Evolutionary conservation across 2,888 invertebrate genomes (phyloP), one percentile per base, ranked within the genome.

Genomic region (Acrobasis repandana): DNA sequence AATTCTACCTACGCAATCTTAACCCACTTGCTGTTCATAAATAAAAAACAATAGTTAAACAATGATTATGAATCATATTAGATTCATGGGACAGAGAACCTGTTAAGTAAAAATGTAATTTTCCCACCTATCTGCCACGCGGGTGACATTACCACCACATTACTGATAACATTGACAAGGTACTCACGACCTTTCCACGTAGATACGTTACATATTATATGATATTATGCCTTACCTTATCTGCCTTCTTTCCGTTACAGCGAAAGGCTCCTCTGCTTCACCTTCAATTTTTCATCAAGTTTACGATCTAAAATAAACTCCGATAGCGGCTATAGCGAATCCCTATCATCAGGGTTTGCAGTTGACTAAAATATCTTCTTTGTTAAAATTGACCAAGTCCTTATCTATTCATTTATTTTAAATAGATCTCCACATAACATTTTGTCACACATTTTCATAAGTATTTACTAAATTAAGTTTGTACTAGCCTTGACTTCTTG

Each of bases 161-260:
- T 48, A 49, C 14, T 43, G 60, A 60, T 60, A 60, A 60, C 60
- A 54, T 52, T 52, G 46, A 52, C 47, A 47, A 52, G 16, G 46
- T 43, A 11, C 50, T 50, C 28, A 16, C 46, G 46, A 46, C 47
- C 43, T 38, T 33, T 9, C 52, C 28, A 28, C 28, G 28, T 6
- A 28, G 28, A 43, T 28, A 46, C 18, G 15, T 38, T n/a, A n/a
- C n/a, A n/a, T n/a, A n/a, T n/a, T n/a, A 15, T 43, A 54, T 18
- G 10, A 18, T 18, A 38, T 14, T 14, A n/a, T 43, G n/a, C 11
- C n/a, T 14, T 43, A 43, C 43, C 43, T 28, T 51, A 59, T 51
- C 46, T 46, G 20, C 20, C 43, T 50, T 38, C 9, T 59, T 50
- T 14, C 47, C 16, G 34, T 49, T 33, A 49, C 15, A 38, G 11